A percentile compares a stretch with the other conserved stretches of the same genome.
Conservation (phyloP, 2,797 vertebrate species). For the Dromococcyx pavoninus region DNA sequence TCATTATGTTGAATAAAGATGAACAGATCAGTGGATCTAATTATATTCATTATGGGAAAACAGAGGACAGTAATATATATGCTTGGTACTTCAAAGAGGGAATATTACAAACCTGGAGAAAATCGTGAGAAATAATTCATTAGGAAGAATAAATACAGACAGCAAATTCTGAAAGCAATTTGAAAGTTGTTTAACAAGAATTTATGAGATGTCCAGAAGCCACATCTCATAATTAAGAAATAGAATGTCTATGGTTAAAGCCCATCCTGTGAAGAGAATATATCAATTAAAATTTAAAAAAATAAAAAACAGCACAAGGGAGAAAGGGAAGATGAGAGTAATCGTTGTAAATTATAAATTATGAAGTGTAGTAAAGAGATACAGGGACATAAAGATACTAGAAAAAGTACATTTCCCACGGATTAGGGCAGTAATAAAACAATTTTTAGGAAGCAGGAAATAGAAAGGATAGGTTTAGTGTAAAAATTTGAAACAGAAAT, state of each 20-base stretch:
- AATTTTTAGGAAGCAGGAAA: not conserved
- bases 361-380: not conserved
- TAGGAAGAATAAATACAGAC: constrained; percentile 28
- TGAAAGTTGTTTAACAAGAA: constrained; percentile 21
- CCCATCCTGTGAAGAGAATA: not conserved
- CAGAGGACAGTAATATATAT: not conserved
- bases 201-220: not conserved
- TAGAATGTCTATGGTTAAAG: not conserved
- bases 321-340: not conserved
- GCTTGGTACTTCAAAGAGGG: not conserved
- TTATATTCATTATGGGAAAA: constrained; percentile 17
- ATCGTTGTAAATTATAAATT: not conserved
- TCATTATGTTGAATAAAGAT: not conserved
- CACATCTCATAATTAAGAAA: not conserved
- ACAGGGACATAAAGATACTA: not conserved
- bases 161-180: not conserved
- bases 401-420: not conserved
- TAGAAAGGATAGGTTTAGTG: not conserved
- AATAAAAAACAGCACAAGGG: not conserved
- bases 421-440: not conserved
- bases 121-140: not conserved
- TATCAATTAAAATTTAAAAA: not conserved
- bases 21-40: constrained; percentile 18
- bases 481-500: not conserved
- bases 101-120: not conserved